Evolutionary conservation across 2,888 invertebrate genomes (phyloP).

Genomic region (Erynnis tages): DNA sequence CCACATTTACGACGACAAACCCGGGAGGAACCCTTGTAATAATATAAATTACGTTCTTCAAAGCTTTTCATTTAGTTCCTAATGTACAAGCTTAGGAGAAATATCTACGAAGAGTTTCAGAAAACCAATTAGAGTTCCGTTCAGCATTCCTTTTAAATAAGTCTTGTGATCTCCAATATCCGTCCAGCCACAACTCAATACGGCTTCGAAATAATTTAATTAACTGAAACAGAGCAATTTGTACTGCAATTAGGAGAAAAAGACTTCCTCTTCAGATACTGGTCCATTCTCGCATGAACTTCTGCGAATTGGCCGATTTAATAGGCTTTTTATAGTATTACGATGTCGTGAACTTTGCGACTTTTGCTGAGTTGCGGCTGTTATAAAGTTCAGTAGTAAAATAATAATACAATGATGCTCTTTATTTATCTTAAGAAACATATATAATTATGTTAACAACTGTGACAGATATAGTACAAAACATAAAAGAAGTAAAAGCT

Average conservation of each 20-base stretch:
- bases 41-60: neutral
- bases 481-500: too few species aligned
- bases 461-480: too few species aligned
- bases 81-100: neutral
- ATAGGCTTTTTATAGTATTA: constrained; percentile 53
- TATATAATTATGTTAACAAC: too few species aligned
- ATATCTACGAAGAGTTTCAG: neutral
- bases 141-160: neutral
- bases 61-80: neutral
- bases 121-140: neutral
- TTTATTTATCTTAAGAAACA: too few species aligned
- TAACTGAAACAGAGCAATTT: constrained; percentile 44
- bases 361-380: constrained; percentile 32
- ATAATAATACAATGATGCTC: too few species aligned
- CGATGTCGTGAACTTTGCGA: constrained; percentile 51
- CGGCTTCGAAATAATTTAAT: constrained; percentile 10
- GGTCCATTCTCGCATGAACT: constrained; percentile 37
- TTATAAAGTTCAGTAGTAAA: neutral
- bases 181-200: constrained; percentile 27
- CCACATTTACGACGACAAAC: too few species aligned
- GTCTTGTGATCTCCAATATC: constrained; percentile 10
- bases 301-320: constrained; percentile 54
- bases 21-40: too few species aligned
- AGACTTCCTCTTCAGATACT: constrained; percentile 46
- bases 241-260: constrained; percentile 50